phyloP scores from a whole-genome alignment of 2,113 vertebrate genomes.

The Salvator merianae region DNA sequence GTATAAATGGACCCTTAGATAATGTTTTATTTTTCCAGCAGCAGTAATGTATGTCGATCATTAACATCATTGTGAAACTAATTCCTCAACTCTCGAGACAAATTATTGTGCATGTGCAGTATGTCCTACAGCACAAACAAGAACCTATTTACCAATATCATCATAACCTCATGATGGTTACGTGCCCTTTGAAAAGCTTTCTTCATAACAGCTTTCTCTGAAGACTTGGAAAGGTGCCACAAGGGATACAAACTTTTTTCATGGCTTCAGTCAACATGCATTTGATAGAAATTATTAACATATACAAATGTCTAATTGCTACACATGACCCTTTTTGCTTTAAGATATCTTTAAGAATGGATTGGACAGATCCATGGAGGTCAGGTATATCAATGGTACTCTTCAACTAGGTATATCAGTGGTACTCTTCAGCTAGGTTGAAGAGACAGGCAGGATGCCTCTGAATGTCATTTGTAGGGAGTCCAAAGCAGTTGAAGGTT shows the following conservation, averaged over 20 bases:
- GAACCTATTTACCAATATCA: neutral
- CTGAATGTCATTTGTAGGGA: too few species aligned
- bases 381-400: too few species aligned
- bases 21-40: conserved; percentile 32
- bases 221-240: neutral
- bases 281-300: too few species aligned
- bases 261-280: too few species aligned
- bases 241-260: neutral
- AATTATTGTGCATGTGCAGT: conserved; percentile 17
- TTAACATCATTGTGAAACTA: conserved; percentile 28
- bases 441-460: too few species aligned
- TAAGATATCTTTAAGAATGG: too few species aligned
- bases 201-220: neutral
- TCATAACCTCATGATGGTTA: neutral
- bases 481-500: too few species aligned
- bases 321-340: neutral
- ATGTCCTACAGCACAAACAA: neutral
- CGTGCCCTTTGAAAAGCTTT: neutral
- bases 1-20: conserved; percentile 1
- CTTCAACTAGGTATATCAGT: too few species aligned
- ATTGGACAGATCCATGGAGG: too few species aligned
- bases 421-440: too few species aligned
- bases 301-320: too few species aligned
- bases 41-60: neutral
- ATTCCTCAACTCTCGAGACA: neutral